phyloP scores from a whole-genome alignment of 1,140 invertebrate genomes.

The Centruroides sculpturatus region DNA sequence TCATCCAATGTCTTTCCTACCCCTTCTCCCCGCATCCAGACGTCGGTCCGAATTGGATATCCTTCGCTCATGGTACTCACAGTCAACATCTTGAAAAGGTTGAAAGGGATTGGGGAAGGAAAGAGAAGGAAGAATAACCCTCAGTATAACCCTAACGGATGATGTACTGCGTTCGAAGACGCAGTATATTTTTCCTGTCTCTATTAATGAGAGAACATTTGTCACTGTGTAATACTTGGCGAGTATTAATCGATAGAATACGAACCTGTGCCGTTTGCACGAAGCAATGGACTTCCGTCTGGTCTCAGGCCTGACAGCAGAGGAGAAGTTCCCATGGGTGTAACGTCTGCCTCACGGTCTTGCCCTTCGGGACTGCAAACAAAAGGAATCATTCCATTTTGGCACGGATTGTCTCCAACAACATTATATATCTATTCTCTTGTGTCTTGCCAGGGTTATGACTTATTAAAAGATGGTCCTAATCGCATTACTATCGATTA shows the following conservation, averaged over 20 bases:
- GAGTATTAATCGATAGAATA: not conserved
- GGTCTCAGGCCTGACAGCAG: slow-evolving; percentile 11
- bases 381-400: not conserved
- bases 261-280: slow-evolving; percentile 9
- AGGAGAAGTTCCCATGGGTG: slow-evolving; percentile 11
- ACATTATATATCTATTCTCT: not conserved
- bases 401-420: not conserved
- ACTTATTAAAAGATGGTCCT: not conserved
- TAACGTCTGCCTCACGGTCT: slow-evolving; percentile 9
- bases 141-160: no score
- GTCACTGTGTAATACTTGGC: not conserved
- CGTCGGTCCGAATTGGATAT: no score
- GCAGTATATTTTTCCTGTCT: no score
- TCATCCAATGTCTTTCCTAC: no score
- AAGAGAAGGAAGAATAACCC: no score
- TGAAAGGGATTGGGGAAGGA: no score
- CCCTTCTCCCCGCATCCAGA: no score
- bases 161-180: no score
- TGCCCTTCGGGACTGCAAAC: slow-evolving; percentile 4
- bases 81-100: no score
- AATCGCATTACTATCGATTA: not conserved
- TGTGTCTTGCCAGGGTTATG: not conserved
- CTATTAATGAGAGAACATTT: no score
- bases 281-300: slow-evolving; percentile 9
- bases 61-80: no score